Evolutionary conservation across 2,888 invertebrate genomes (phyloP).

Genomic region (Emmelina monodactyla): DNA sequence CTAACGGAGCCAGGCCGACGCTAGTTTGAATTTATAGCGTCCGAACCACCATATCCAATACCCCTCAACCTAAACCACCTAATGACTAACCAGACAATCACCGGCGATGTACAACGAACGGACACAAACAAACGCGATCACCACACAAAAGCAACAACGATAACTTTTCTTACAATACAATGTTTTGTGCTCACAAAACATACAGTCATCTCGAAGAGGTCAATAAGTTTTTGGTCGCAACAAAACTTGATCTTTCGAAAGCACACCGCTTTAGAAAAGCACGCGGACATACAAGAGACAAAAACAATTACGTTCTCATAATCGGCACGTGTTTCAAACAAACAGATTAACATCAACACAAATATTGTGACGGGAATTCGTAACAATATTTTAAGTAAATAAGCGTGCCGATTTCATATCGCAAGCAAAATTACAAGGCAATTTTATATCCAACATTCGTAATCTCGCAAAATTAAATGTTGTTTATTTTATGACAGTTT

Average conservation of each 20-base stretch:
- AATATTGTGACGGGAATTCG: not conserved
- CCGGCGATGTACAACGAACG: conserved; percentile 38
- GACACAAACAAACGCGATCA: conserved; percentile 40
- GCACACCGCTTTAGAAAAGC: too few relatives aligned
- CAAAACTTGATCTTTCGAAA: too few relatives aligned
- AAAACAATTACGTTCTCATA: too few relatives aligned
- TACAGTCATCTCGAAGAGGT: conserved; percentile 38
- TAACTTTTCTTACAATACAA: conserved; percentile 58
- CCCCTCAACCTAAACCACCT: conserved; percentile 26
- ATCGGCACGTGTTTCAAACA: too few relatives aligned
- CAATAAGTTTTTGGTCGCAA: too few relatives aligned
- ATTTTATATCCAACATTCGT: not conserved
- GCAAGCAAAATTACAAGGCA: not conserved
- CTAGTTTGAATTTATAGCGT: conserved; percentile 52
- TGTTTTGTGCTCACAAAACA: conserved; percentile 41
- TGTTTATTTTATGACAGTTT: not conserved
- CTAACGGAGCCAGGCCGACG: conserved; percentile 58
- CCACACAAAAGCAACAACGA: conserved; percentile 61
- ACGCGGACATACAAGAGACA: too few relatives aligned
- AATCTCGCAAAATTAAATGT: conserved; percentile 1
- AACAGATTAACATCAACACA: not conserved
- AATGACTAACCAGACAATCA: conserved; percentile 22
- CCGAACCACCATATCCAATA: conserved; percentile 43
- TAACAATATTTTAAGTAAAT: not conserved
- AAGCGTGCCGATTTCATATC: too few relatives aligned